Evolutionary conservation across 1,140 invertebrate species (phyloP).

Genomic region (Drosophila subobscura): DNA sequence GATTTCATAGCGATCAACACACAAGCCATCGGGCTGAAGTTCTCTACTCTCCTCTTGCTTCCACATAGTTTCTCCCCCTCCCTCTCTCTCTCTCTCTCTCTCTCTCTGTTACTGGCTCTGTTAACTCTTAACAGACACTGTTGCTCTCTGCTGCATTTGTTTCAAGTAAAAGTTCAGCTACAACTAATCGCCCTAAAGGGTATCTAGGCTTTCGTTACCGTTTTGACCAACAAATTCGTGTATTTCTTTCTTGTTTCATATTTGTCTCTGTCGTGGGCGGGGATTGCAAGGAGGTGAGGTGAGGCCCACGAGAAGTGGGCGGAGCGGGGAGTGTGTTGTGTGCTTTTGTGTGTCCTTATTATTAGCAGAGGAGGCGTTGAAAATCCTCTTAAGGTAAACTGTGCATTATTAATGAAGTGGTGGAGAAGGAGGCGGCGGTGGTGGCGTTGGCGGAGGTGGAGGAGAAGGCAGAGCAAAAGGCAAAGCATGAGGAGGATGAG

Average conservation of each 20-base stretch:
- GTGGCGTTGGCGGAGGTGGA: not conserved
- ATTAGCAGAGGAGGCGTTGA: slow-evolving; percentile 77
- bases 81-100: too few species aligned
- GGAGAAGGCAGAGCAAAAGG: too few species aligned
- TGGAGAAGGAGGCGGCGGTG: not conserved
- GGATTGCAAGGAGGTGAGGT: not conserved
- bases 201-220: too few species aligned
- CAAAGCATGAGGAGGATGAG: not conserved
- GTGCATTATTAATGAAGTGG: slow-evolving; percentile 75
- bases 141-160: too few species aligned
- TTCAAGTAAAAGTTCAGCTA: too few species aligned
- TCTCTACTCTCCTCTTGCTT: too few species aligned
- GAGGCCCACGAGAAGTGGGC: slow-evolving; percentile 11
- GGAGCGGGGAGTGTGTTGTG: slow-evolving; percentile 3
- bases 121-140: too few species aligned
- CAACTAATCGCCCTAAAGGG: too few species aligned
- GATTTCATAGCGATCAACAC: too few species aligned
- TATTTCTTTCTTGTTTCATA: not conserved
- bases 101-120: too few species aligned
- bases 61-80: too few species aligned
- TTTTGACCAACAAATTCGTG: not conserved
- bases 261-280: slow-evolving; percentile 24
- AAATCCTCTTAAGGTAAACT: slow-evolving; percentile 81
- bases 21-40: too few species aligned
- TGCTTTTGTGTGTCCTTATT: slow-evolving; percentile 69